These are phyloP conservation scores for Tridacna crocea DNA, from an alignment of 2,888 invertebrate species.

Conservation along the genomic window DNA sequence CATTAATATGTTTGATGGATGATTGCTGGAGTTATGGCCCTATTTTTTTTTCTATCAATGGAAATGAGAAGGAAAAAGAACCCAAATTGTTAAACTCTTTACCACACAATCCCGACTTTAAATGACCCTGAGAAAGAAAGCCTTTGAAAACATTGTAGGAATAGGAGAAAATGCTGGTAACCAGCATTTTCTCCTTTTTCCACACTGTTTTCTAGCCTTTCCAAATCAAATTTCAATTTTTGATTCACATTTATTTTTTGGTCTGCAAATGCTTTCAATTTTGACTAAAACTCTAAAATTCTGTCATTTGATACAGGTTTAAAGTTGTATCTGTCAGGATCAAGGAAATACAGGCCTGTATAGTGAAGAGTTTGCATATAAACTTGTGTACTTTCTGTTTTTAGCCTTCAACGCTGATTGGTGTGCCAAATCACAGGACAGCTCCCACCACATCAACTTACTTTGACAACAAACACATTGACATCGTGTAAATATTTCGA, in stretches of 20 bases:
- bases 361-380: background rate
- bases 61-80: no score
- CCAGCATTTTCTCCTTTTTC: background rate
- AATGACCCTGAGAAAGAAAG: no score
- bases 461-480: slow-evolving; percentile 65
- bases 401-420: slow-evolving; percentile 63
- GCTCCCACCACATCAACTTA: slow-evolving; percentile 66
- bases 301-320: no score
- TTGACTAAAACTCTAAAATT: no score
- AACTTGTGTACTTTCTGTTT: slow-evolving; percentile 23
- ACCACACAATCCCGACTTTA: no score
- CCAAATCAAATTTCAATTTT: no score
- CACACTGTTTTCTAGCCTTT: slow-evolving; percentile 2
- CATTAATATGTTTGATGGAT: no score
- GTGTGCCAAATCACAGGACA: slow-evolving; percentile 67
- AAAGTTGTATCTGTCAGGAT: background rate
- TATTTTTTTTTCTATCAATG: no score
- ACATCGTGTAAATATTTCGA: slow-evolving; percentile 60
- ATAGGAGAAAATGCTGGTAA: background rate
- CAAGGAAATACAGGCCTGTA: background rate
- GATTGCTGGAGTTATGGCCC: no score
- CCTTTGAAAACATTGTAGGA: background rate
- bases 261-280: no score
- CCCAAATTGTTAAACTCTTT: no score
- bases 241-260: no score